These are phyloP conservation scores for Coenonympha glycerion DNA, from an alignment of 2,888 invertebrate genomes.

Conservation along the genomic window DNA sequence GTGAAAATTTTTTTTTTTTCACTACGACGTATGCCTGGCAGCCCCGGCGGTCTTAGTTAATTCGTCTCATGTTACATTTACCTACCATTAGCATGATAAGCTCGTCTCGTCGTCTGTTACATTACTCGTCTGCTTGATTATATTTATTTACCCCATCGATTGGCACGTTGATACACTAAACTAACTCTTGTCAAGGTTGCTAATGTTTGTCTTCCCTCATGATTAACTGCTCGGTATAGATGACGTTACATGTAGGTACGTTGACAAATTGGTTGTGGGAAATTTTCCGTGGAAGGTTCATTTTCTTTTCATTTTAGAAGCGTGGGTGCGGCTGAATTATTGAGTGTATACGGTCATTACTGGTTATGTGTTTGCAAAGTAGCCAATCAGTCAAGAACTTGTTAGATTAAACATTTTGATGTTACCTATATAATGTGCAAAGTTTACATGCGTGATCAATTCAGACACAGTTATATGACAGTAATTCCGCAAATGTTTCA, in stretches of 20 bases:
- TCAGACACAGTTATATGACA: not conserved
- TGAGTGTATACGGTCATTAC: slow-evolving; percentile 19
- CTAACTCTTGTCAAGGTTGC: slow-evolving; percentile 41
- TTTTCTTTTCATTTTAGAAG: slow-evolving; percentile 28
- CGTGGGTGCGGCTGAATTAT: slow-evolving; percentile 26
- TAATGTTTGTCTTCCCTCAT: slow-evolving; percentile 43
- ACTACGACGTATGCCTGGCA: too few species aligned
- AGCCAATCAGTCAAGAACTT: slow-evolving; percentile 4
- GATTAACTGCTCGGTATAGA: slow-evolving; percentile 40
- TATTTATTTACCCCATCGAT: slow-evolving; percentile 48
- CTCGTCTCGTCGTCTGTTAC: slow-evolving; percentile 31
- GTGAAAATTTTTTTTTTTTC: too few species aligned
- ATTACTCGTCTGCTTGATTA: slow-evolving; percentile 33
- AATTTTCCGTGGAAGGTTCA: slow-evolving; percentile 28
- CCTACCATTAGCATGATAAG: slow-evolving; percentile 60
- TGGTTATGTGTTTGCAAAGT: slow-evolving; percentile 9
- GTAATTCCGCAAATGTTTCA: not conserved
- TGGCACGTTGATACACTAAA: slow-evolving; percentile 41
- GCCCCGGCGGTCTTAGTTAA: too few species aligned
- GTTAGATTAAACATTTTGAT: slow-evolving; percentile 3
- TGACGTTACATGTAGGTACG: slow-evolving; percentile 29
- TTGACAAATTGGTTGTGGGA: slow-evolving; percentile 36
- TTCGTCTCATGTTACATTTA: slow-evolving; percentile 54
- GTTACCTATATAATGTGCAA: not conserved
- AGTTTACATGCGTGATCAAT: not conserved